Conservation (phyloP, 2,113 vertebrate species). For the Carassius carassius region DNA sequence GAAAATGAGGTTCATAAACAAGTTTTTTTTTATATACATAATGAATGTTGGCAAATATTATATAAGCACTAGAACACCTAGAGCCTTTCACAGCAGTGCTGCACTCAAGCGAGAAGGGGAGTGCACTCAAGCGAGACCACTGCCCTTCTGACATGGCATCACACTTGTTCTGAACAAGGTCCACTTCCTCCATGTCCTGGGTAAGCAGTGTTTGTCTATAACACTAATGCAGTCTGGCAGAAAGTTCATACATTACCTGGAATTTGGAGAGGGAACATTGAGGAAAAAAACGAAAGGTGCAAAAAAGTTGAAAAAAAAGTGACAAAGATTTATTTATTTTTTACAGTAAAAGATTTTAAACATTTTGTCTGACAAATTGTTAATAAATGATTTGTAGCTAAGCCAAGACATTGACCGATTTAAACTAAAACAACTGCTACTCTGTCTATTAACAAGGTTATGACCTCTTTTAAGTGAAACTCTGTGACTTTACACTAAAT, state of each 20-base stretch:
- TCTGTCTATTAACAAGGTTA: neutral
- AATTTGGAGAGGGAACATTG: constrained; percentile 37
- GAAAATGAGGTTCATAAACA: too few relatives aligned
- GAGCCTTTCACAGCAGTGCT: constrained; percentile 8
- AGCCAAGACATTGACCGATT: neutral
- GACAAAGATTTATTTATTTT: neutral
- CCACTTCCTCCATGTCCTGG: constrained; percentile 65
- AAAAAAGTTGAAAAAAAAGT: neutral
- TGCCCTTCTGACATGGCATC: constrained; percentile 63
- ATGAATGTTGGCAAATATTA: constrained; percentile 24
- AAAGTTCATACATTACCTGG: constrained; percentile 49
- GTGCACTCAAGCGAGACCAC: constrained; percentile 31
- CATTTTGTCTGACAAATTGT: neutral
- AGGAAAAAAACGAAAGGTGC: constrained; percentile 7
- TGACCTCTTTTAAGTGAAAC: too few relatives aligned
- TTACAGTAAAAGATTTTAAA: neutral
- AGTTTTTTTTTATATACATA: neutral
- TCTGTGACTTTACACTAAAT: too few relatives aligned
- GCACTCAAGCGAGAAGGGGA: constrained; percentile 27
- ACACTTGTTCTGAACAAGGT: constrained; percentile 69
- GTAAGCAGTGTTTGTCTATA: constrained; percentile 64
- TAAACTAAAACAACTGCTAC: neutral
- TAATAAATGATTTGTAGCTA: neutral
- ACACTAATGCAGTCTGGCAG: constrained; percentile 65
- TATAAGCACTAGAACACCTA: neutral